Evolutionary conservation across 2,113 vertebrate genomes (phyloP).

Genomic region (Pelvicachromis taeniatus): DNA sequence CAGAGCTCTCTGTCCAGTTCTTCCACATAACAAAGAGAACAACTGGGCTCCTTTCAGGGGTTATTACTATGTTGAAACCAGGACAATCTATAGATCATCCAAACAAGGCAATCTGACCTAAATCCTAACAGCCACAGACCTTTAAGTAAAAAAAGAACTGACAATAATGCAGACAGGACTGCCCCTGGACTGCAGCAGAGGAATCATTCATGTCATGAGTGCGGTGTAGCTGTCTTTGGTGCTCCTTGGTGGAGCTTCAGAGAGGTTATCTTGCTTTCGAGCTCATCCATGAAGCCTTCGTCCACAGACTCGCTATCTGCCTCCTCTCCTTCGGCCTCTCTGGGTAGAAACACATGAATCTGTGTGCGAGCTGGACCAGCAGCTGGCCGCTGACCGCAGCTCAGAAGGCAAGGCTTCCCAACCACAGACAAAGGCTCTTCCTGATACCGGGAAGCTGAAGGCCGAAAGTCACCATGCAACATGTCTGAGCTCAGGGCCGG

Average conservation of each 20-base stretch:
- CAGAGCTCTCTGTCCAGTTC: not conserved
- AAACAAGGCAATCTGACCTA: not conserved
- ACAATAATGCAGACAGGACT: not conserved
- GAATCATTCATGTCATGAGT: not conserved
- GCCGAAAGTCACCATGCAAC: not conserved
- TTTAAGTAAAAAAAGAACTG: not conserved
- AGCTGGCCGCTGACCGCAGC: not conserved
- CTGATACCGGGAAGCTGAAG: not conserved
- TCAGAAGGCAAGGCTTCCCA: slow-evolving; percentile 57
- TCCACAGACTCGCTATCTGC: slow-evolving; percentile 61
- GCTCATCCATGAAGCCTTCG: slow-evolving; percentile 68
- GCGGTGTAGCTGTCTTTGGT: not conserved
- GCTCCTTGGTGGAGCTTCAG: slow-evolving; percentile 45
- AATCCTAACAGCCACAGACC: not conserved
- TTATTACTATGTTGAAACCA: not conserved
- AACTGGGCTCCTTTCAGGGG: not conserved
- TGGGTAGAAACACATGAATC: slow-evolving; percentile 75
- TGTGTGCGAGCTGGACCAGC: slow-evolving; percentile 44
- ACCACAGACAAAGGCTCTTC: slow-evolving; percentile 51
- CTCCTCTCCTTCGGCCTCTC: slow-evolving; percentile 52
- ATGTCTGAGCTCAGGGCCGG: not conserved
- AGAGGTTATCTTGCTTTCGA: slow-evolving; percentile 54
- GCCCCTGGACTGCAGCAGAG: not conserved
- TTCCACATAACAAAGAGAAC: not conserved
- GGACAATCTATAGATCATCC: not conserved